Evolutionary conservation across 2,888 invertebrate genomes (phyloP), one percentile per base, ranked within the genome.

Genomic region (Galerucella pusilla): DNA sequence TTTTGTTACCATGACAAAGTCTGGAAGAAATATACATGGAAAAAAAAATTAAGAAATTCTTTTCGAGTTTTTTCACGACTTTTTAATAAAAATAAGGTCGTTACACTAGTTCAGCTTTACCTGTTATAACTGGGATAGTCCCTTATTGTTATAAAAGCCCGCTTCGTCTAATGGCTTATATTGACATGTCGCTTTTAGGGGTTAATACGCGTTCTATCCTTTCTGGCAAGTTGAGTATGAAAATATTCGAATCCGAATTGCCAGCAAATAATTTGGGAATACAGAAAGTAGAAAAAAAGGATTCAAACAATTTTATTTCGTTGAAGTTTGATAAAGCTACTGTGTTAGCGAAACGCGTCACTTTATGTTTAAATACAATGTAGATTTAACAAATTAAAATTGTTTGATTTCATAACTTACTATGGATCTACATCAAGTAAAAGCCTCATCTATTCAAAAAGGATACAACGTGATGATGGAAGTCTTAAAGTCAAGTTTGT

Each of bases 131-230:
- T 49, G 12, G 12, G 49, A 49, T 4, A 49, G 12, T 52, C 52
- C 3, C 52, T 11, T n/a, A n/a, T 52, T 52, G 52, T 52, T 52
- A 52, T n/a, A 52, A 52, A 52, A n/a, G 12, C n/a, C 1, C 49
- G 49, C n/a, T n/a, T 52, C 49, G 49, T 14, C 49, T 52, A 14
- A 52, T 52, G 49, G 49, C 49, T 52, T 52, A n/a, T n/a, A 52
- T 52, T 52, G 49, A 52, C 49, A 52, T 52, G 49, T 52, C 14
- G 49, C 49, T 52, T 52, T 52, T 52, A 52, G 49, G 49, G 49
- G 12, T 52, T 52, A 52, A 52, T 52, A 14, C 14, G 14, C 6
- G 14, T 52, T 14, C 5, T 14, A 52, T 52, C 49, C 49, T 52
- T 52, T 52, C 12, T 52, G 49, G n/a, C 49, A 6, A n/a, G 49